These are phyloP conservation scores for Carposina sasakii DNA, from an alignment of 1,140 invertebrate species.

Conservation along the genomic window DNA sequence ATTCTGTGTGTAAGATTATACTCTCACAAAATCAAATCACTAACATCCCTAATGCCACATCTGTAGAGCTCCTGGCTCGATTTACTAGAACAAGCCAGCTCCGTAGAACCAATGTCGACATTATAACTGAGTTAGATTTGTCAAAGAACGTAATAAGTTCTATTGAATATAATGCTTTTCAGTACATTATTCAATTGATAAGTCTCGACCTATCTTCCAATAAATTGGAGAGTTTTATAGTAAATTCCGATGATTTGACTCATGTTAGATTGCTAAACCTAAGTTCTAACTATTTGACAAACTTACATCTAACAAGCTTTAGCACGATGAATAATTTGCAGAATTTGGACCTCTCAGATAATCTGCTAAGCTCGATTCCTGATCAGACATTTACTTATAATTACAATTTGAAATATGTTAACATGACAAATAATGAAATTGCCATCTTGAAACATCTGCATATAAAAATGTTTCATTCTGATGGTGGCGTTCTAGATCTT, in stretches of 20 bases:
- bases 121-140: conserved; percentile 45
- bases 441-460: conserved; percentile 32
- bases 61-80: conserved; percentile 20
- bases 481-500: conserved; percentile 48
- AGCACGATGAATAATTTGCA: conserved; percentile 44
- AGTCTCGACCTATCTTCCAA: conserved; percentile 51
- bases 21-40: conserved; percentile 48
- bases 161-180: conserved; percentile 51
- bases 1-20: conserved; percentile 47
- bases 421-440: conserved; percentile 49
- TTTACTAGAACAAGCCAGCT: conserved; percentile 24
- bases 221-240: conserved; percentile 38
- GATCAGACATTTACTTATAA: conserved; percentile 39
- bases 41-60: conserved; percentile 35
- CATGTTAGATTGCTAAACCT: conserved; percentile 49
- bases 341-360: conserved; percentile 55
- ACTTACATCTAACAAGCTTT: conserved; percentile 46
- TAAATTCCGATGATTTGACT: conserved; percentile 41
- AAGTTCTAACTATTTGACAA: conserved; percentile 43
- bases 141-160: conserved; percentile 44
- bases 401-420: conserved; percentile 38
- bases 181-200: conserved; percentile 33
- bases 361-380: conserved; percentile 42
- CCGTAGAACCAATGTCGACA: conserved; percentile 23
- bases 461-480: conserved; percentile 44